Conservation (phyloP, 2,888 invertebrate species). For the Tortricodes alternella region DNA sequence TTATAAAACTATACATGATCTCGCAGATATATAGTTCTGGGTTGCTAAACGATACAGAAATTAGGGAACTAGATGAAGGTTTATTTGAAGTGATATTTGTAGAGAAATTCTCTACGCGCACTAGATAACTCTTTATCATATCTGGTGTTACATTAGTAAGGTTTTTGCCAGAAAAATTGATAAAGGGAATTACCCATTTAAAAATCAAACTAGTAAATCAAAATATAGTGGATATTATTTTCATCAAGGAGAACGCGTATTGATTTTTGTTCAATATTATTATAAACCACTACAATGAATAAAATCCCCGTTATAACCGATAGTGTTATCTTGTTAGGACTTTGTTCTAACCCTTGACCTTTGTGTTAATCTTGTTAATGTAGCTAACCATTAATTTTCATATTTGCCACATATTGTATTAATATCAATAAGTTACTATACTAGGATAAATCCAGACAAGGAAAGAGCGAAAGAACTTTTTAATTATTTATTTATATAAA, state of each 20-base stretch:
- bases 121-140: too few species aligned
- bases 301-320: constrained; percentile 3
- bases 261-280: background rate
- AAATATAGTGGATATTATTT: too few species aligned
- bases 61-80: background rate
- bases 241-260: background rate
- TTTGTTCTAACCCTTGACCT: constrained; percentile 30
- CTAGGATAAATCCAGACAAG: background rate
- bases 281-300: background rate
- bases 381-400: background rate
- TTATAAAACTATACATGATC: too few species aligned
- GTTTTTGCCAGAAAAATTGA: too few species aligned
- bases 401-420: background rate
- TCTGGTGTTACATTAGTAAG: too few species aligned
- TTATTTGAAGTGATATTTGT: too few species aligned
- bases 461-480: too few species aligned
- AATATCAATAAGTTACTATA: background rate
- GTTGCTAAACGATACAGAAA: background rate
- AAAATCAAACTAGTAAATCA: too few species aligned
- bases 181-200: too few species aligned
- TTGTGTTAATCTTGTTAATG: constrained; percentile 27
- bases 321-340: background rate
- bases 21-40: too few species aligned
- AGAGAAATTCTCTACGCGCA: too few species aligned
- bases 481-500: too few species aligned